Conservation (phyloP, 2,113 vertebrate species). For the Notechis scutatus region DNA sequence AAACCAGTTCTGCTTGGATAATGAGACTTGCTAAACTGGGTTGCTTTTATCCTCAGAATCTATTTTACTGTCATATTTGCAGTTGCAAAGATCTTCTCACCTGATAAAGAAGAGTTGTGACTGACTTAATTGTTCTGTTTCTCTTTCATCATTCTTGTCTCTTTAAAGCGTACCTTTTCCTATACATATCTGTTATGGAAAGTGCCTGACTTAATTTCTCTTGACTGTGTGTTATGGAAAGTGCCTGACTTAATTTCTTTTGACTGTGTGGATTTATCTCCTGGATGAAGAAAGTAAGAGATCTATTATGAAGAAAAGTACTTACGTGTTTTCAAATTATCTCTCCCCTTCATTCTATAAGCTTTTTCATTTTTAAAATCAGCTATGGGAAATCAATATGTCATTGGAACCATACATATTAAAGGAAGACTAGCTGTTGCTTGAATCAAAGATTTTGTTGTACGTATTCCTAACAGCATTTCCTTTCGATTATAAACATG, state of each 20-base stretch:
- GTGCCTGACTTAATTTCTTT: background rate
- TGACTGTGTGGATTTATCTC: background rate
- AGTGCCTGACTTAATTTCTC: background rate
- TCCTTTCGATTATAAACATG: background rate
- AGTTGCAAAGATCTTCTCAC: background rate
- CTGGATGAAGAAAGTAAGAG: background rate
- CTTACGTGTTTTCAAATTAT: background rate
- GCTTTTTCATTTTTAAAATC: slow-evolving; percentile 11
- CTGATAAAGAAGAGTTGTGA: background rate
- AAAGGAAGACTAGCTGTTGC: background rate
- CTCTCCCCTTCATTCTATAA: background rate
- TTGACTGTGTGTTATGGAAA: background rate
- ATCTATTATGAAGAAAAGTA: background rate
- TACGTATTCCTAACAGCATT: background rate
- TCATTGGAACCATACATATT: slow-evolving; percentile 1
- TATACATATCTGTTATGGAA: background rate
- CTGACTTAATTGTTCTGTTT: background rate
- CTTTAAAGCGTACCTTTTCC: background rate
- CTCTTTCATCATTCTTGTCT: background rate
- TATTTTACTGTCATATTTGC: background rate
- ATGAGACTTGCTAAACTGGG: background rate
- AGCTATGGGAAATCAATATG: slow-evolving; percentile 4
- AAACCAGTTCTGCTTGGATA: background rate
- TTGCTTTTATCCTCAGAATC: background rate
- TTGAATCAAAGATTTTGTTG: slow-evolving; percentile 20